Base-by-base conservation (phyloP, 2,113 vertebrate species). In the Phrynosoma blainvillii region DNA sequence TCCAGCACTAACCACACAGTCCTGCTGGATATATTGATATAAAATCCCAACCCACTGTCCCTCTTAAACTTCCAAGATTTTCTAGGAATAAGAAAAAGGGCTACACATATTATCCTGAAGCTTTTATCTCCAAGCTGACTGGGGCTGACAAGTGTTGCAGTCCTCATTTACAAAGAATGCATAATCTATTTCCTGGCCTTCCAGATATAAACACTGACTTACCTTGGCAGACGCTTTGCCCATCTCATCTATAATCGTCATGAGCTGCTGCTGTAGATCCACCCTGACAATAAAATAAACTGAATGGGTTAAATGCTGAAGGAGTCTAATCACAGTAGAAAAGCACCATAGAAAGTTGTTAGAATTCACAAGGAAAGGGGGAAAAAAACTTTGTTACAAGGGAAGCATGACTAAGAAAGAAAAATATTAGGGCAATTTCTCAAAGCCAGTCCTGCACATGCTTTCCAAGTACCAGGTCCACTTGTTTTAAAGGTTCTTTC, bases 181-280 rank as follows among this genome's bases (percentile, higher is more conserved):
- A 65, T 42, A 32, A 71, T 11, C 12, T 21, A 42, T 13, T 56
- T 40, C 59, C 11, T 2, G 10, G 81, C 11, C 71, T 62, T 82
- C 62, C 18, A 11, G 18, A 52, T 32, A 52, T 40, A 16, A 82
- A 84, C 13, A 21, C 30, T 84, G 40, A 76, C 68, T 23, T 95
- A 97, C 96, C 96, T 96, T 96, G 66, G 96, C 96, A 32, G 96
- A 97, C 27, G 96, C 94, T 90, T 95, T 96, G 76, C 96, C 96
- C 92, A 97, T 91, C 78, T 95, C 95, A 76, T 97, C 96, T 54
- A 97, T 83, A 84, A 97, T 92, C 12, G 75, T 93, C 93, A 94
- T 96, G 32, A 96, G 94, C 89, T 97, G 96, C 88, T 95, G 92
- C 89, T 96, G 94, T 42, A 95, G 89, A 30, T 95, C 94, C 76